Evolutionary conservation across 2,888 invertebrate genomes (phyloP), one percentile per base, ranked within the genome.

Genomic region (Synanthedon vespiformis): DNA sequence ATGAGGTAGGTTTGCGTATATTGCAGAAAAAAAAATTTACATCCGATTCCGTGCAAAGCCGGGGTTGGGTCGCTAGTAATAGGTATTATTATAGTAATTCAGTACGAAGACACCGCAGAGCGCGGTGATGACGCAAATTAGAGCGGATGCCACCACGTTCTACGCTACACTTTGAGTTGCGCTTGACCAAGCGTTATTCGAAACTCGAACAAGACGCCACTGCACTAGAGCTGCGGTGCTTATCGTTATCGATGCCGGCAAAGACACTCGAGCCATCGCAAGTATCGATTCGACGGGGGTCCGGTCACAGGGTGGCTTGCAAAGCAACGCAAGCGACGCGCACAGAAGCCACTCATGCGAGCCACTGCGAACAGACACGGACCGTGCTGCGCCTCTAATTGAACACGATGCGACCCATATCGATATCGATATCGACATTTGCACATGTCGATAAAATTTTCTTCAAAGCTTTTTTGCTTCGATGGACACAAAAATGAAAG

Each of bases 181-280:
- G 83, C 82, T 83, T 83, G 85, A 82, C 85, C 84, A 77, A 82
- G 84, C 84, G 83, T 82, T 80, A 83, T 80, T 80, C 74, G 77
- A 75, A 79, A 75, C 77, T 76, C 77, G 74, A 77, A 74, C 80
- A 83, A 82, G 83, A 80, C 77, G 77, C 72, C 62, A 58, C 60
- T 58, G 66, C 60, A 60, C 66, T 76, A 80, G 79, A 59, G 79
- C 58, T 63, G 71, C 57, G 55, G 56, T 62, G 65, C 63, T 61
- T 63, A 60, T 63, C 64, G 66, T 62, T 78, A 72, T 79, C 77
- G 79, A 80, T 78, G 65, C 56, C 49, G 56, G 41, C 64, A 62
- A 34, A 67, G 64, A 44, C 22, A 64, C 71, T 70, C 70, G 70
- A 64, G 63, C 65, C 57, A 61, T 64, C 69, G 66, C 69, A 64